phyloP scores from a whole-genome alignment of 1,140 invertebrate species.

The Halotydeus destructor region DNA sequence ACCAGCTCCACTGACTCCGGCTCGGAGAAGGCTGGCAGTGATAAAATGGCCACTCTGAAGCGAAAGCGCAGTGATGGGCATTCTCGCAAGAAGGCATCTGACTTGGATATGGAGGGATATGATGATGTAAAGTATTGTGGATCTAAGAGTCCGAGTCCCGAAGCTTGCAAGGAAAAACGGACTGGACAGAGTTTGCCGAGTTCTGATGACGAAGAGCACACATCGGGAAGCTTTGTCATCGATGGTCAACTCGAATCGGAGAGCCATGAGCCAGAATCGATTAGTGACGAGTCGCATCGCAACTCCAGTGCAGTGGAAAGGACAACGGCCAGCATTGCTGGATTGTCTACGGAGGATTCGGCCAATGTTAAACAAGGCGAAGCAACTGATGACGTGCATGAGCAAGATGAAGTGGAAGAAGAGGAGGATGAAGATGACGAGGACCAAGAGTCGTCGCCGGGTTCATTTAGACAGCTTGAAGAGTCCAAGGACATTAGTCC shows the following conservation, averaged over 20 bases:
- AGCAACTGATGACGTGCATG: neutral
- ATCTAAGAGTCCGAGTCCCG: too few relatives aligned
- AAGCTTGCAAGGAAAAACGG: too few relatives aligned
- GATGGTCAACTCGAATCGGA: neutral
- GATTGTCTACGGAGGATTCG: neutral
- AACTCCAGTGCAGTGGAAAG: neutral
- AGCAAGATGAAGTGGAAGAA: neutral
- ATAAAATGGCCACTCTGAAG: neutral
- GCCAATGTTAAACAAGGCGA: neutral
- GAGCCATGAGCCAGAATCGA: neutral
- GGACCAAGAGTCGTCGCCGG: neutral
- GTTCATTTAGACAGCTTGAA: neutral
- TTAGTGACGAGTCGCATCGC: neutral
- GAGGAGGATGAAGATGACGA: neutral
- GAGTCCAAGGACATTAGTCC: neutral
- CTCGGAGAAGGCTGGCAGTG: neutral
- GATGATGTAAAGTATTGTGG: too few relatives aligned
- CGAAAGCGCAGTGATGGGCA: neutral
- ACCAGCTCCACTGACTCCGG: neutral
- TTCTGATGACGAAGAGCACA: too few relatives aligned
- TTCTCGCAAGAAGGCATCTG: neutral
- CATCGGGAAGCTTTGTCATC: too few relatives aligned
- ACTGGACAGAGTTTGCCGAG: too few relatives aligned
- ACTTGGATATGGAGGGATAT: too few relatives aligned
- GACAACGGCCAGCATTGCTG: neutral